phyloP scores from a whole-genome alignment of 2,797 vertebrate species.

The Clamator glandarius region DNA sequence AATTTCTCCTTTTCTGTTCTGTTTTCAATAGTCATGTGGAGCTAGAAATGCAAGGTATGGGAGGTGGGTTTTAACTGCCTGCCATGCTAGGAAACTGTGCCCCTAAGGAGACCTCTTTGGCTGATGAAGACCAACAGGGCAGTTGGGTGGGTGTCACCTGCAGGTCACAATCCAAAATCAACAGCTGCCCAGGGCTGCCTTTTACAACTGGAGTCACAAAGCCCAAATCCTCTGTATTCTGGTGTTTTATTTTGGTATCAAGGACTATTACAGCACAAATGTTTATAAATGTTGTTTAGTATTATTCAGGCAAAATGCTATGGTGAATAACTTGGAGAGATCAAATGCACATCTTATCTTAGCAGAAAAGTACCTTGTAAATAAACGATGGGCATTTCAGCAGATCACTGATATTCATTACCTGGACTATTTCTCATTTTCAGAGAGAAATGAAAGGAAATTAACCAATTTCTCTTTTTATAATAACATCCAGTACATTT shows the following conservation, averaged over 20 bases:
- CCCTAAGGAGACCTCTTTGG: background rate
- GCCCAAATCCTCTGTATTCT: background rate
- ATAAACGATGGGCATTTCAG: conserved; percentile 61
- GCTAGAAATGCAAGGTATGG: background rate
- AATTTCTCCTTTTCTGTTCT: background rate
- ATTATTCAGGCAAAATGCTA: conserved; percentile 13
- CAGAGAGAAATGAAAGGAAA: conserved; percentile 75
- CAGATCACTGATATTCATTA: conserved; percentile 73
- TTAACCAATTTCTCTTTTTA: conserved; percentile 74
- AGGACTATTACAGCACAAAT: background rate
- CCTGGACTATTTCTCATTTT: conserved; percentile 74
- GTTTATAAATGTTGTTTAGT: conserved; percentile 20
- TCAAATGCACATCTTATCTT: conserved; percentile 35
- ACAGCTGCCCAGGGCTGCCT: background rate
- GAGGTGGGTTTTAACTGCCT: background rate
- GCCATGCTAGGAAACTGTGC: background rate
- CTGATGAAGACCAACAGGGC: background rate
- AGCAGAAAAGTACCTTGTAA: conserved; percentile 52
- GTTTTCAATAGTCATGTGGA: background rate
- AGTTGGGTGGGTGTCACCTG: background rate
- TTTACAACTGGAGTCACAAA: background rate
- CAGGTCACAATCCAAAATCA: background rate
- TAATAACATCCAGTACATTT: conserved; percentile 68
- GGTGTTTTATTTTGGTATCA: background rate
- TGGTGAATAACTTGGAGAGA: conserved; percentile 12